Evolutionary conservation across 2,888 invertebrate genomes (phyloP), one percentile per base, ranked within the genome.

Genomic region (Sarcophaga carnaria): DNA sequence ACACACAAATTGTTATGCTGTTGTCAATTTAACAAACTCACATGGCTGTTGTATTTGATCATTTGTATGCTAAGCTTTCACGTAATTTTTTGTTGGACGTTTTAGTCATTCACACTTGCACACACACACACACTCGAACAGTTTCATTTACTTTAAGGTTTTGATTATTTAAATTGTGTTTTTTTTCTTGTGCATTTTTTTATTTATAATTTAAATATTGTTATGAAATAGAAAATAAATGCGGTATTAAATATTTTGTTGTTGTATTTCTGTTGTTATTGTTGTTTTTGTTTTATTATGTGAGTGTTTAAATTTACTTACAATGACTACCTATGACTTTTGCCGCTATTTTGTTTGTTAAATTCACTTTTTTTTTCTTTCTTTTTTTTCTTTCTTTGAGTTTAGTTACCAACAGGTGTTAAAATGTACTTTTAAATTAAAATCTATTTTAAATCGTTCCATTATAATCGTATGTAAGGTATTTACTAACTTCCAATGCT

Each of bases 41-140:
- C 14, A 62, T n/a, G n/a, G 20, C 2, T 8, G 17, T 74, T 37
- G 37, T 17, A 12, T 74, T 80, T 67, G 47, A 67, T 22, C 45
- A 37, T 82, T 54, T 54, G 54, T 54, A 54, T 17, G 12, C 17
- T 79, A 82, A 90, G 91, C 91, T 91, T 91, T 91, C 91, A 91
- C 92, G 91, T 91, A 92, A 91, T 90, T 89, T 89, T 80, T 74
- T 70, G n/a, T 49, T 63, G 25, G 4, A 5, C 17, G n/a, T 20
- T 84, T 76, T 62, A 71, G 62, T 80, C 49, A 54, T 11, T 72
- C 70, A 83, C 54, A 14, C 17, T 14, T 54, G 17, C 54, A 14
- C 54, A 54, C 17, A 14, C 14, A 14, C 49, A 54, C 10, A 54
- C 54, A 54, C 54, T 4, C 17, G 4, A 4, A 49, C 12, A 4